phyloP scores from a whole-genome alignment of 1,140 invertebrate genomes.

The Drosophila melanogaster region Release_6_plus_ISO1_MT NT_037436.4:5840501-5841000 shows the following conservation, averaged over 20 bases:
- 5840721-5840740: neutral
- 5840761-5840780: neutral
- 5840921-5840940: slow-evolving; percentile 52
- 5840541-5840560: slow-evolving; percentile 6
- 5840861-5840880: slow-evolving; percentile 83
- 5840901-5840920: slow-evolving; percentile 56
- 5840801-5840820: slow-evolving; percentile 71
- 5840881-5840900: slow-evolving; percentile 78
- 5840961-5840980: slow-evolving; percentile 26
- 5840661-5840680: slow-evolving; percentile 57
- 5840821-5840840: slow-evolving; percentile 42
- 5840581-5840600: slow-evolving; percentile 42
- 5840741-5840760: slow-evolving; percentile 1
- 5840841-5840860: slow-evolving; percentile 47
- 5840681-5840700: slow-evolving; percentile 30
- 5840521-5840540: slow-evolving; percentile 2
- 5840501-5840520: slow-evolving; percentile 38
- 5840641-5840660: slow-evolving; percentile 77
- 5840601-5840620: slow-evolving; percentile 72
- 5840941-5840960: slow-evolving; percentile 37
- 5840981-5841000: neutral
- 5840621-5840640: slow-evolving; percentile 37
- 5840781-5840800: slow-evolving; percentile 40
- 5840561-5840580: slow-evolving; percentile 1
- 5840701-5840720: neutral